A percentile compares a stretch with the other conserved stretches of the same genome.
phyloP scores from a whole-genome alignment of 2,888 invertebrate species.

The Globia sparganii region DNA sequence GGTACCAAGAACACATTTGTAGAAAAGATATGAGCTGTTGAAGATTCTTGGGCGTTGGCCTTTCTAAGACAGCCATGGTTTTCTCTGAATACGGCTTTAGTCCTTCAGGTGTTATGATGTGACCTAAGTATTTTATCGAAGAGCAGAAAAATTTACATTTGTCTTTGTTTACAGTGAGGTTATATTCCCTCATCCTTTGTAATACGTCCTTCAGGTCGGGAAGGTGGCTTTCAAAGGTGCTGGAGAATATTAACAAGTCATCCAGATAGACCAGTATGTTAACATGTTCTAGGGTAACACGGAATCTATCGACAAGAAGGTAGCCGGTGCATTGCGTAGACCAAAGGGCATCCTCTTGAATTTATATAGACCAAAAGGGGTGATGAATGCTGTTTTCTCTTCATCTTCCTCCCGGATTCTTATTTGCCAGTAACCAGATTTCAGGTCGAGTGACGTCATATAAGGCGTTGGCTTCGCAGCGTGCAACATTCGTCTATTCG shows the following conservation, averaged over 20 bases:
- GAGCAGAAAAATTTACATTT: slow-evolving; percentile 42
- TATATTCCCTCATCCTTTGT: slow-evolving; percentile 16
- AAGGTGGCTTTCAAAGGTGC: background rate
- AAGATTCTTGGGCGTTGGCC: slow-evolving; percentile 34
- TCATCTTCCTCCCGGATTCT: background rate
- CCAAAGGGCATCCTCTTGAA: slow-evolving; percentile 73
- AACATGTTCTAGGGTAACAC: slow-evolving; percentile 5
- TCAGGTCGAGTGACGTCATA: slow-evolving; percentile 27
- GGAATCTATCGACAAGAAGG: slow-evolving; percentile 56
- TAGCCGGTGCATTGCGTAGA: slow-evolving; percentile 69
- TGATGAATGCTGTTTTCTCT: background rate
- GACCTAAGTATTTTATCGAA: slow-evolving; percentile 53
- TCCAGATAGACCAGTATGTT: slow-evolving; percentile 24
- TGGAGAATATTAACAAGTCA: slow-evolving; percentile 17
- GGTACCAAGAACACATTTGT: slow-evolving; percentile 62
- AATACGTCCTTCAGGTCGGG: slow-evolving; percentile 6
- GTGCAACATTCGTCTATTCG: slow-evolving; percentile 14
- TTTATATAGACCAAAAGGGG: background rate
- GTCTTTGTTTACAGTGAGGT: slow-evolving; percentile 10
- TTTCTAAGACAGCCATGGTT: slow-evolving; percentile 48
- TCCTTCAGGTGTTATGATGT: slow-evolving; percentile 49
- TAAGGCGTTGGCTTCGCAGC: slow-evolving; percentile 14
- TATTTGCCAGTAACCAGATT: background rate
- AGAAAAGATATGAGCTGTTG: slow-evolving; percentile 33
- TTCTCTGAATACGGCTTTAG: slow-evolving; percentile 53